Percentiles rank a stretch among this genome's conserved stretches.
phyloP scores from a whole-genome alignment of 2,797 vertebrate species.

The Picus viridis region DNA sequence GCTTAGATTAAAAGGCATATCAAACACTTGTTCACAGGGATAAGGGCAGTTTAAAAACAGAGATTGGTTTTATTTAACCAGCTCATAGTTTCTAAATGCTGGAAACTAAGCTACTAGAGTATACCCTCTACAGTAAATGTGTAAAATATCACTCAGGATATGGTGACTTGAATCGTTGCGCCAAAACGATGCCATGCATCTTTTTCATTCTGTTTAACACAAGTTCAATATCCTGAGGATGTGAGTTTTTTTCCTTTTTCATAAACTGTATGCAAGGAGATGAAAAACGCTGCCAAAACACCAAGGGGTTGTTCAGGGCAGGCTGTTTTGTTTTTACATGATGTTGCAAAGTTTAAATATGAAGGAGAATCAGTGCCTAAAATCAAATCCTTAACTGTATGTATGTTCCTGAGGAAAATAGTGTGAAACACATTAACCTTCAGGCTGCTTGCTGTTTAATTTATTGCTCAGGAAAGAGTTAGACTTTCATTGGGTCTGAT shows the following conservation, averaged over 20 bases:
- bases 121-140: not conserved
- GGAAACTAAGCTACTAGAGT: not conserved
- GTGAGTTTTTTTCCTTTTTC: not conserved
- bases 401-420: not conserved
- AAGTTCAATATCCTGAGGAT: not conserved
- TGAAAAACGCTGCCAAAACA: not conserved
- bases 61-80: not conserved
- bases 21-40: not conserved
- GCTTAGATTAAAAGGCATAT: not conserved
- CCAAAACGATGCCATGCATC: not conserved
- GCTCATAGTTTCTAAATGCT: not conserved
- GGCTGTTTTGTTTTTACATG: not conserved
- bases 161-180: not conserved
- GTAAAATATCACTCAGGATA: not conserved
- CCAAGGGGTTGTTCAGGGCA: not conserved
- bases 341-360: not conserved
- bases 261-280: not conserved
- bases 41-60: not conserved
- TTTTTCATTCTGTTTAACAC: not conserved
- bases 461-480: constrained; percentile 39
- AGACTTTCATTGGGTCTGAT: not conserved
- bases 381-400: not conserved
- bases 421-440: constrained; percentile 13
- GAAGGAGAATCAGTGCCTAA: not conserved
- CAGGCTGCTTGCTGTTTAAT: not conserved